These are phyloP conservation scores for Mus caroli DNA, from an alignment of 2,797 vertebrate species.

Conservation along the genomic window DNA sequence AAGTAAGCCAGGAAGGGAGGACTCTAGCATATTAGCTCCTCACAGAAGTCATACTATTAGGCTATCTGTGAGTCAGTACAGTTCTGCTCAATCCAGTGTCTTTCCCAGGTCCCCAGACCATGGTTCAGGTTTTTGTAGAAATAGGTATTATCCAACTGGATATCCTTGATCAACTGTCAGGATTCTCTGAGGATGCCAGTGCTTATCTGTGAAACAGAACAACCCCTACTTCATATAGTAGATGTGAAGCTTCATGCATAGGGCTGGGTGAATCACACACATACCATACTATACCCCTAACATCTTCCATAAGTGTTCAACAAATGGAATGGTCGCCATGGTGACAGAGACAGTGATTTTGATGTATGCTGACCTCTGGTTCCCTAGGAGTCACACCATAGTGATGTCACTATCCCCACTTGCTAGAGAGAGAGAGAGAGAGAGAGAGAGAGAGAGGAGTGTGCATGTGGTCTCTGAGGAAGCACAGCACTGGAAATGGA, in stretches of 20 bases:
- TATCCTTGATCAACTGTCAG: not conserved
- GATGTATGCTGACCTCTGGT: not conserved
- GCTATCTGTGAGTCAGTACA: not conserved
- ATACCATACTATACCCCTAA: no score
- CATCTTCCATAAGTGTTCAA: not conserved
- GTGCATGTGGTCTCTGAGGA: not conserved
- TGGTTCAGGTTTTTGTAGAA: not conserved
- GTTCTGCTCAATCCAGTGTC: not conserved
- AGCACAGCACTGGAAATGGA: rapidly evolving
- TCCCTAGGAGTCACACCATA: not conserved
- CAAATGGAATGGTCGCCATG: rapidly evolving
- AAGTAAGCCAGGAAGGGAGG: not conserved
- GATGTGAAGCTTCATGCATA: not conserved
- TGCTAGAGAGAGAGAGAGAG: not conserved
- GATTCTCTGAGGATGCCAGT: not conserved
- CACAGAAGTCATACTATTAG: no score
- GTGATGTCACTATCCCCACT: not conserved
- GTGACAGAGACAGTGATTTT: rapidly evolving
- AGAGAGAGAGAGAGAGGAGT: not conserved
- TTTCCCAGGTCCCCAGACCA: no score
- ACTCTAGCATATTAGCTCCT: not conserved
- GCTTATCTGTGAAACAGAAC: not conserved
- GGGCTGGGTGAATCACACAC: not conserved
- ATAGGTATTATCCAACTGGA: not conserved
- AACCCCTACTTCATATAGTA: not conserved